Evolutionary conservation across 2,113 vertebrate species (phyloP), one percentile per base, ranked within the genome.

Genomic region (Chascanopsetta lugubris): DNA sequence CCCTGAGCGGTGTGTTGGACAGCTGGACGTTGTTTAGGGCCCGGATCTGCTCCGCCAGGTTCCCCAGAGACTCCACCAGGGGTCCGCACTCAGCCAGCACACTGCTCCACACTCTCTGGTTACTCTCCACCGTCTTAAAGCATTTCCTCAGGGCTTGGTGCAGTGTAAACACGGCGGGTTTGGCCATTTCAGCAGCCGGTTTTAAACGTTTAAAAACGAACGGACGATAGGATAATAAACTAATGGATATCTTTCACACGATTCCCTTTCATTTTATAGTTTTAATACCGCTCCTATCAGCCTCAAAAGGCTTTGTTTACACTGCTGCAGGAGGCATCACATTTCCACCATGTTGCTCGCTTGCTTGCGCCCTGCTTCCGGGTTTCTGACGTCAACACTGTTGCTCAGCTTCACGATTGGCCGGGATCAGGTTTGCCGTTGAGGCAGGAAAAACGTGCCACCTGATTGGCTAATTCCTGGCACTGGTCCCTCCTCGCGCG

Each of bases 41-140:
- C 32, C 80, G 83, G 27, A 92, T 72, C 88, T 97, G 96, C 70
- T 94, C 93, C 0, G 90, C 92, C 69, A 97, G 71, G 63, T 94
- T 96, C 53, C 92, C 75, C 13, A 97, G 81, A 2, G 95, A 92
- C 13, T 8, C 79, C 45, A 95, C 32, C 1, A 94, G 82, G 2
- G 93, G 86, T 0, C 8, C 55, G 69, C 92, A 95, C 1, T 92
- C 94, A 0, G 22, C 43, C 63, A 94, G 17, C 0, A 82, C 66
- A 12, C 24, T 32, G 30, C 20, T 56, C 93, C 94, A 96, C 10
- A 85, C 48, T n/a, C 21, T 72, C 6, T 89, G 90, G 50, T 86
- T 93, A 69, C 60, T 74, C 65, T 87, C 82, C 45, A 92, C 50
- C 15, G 13, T 66, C 1, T 82, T 79, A 51, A 95, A 96, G 68